Percentiles rank a stretch among this genome's conserved stretches.
phyloP scores from a whole-genome alignment of 2,888 invertebrate species.

The Corythucha ciliata region DNA sequence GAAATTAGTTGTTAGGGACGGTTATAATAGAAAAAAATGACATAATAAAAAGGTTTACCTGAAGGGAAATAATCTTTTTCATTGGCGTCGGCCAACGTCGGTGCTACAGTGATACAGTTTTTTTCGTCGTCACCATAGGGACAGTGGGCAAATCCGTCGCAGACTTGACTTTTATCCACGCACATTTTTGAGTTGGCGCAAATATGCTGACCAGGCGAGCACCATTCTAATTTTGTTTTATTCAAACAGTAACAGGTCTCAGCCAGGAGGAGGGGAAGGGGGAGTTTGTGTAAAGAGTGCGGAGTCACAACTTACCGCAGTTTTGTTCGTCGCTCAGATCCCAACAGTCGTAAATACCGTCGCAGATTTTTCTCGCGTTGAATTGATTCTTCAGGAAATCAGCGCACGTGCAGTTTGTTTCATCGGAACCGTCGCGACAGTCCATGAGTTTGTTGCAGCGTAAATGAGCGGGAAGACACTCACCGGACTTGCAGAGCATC shows the following conservation, averaged over 20 bases:
- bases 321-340: constrained; percentile 68
- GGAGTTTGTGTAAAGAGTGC: too few relatives aligned
- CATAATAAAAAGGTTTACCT: constrained; percentile 44
- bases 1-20: not conserved
- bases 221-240: constrained; percentile 53
- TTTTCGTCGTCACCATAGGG: constrained; percentile 66
- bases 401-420: constrained; percentile 62
- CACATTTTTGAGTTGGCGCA: constrained; percentile 64
- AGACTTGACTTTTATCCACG: constrained; percentile 54
- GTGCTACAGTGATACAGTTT: constrained; percentile 52
- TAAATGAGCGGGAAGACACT: constrained; percentile 54
- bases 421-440: constrained; percentile 61
- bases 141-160: constrained; percentile 62
- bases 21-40: too few relatives aligned
- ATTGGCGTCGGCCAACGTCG: constrained; percentile 43
- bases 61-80: constrained; percentile 53
- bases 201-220: constrained; percentile 59
- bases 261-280: too few relatives aligned
- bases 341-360: constrained; percentile 69
- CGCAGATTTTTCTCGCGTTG: constrained; percentile 63
- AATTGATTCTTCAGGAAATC: constrained; percentile 62
- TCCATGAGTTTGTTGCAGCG: constrained; percentile 63
- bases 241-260: not conserved
- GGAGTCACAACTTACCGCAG: constrained; percentile 52
- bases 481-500: constrained; percentile 50